These are phyloP conservation scores for Myotis planiceps DNA, from an alignment of 2,797 vertebrate species.

Conservation along the genomic window DNA sequence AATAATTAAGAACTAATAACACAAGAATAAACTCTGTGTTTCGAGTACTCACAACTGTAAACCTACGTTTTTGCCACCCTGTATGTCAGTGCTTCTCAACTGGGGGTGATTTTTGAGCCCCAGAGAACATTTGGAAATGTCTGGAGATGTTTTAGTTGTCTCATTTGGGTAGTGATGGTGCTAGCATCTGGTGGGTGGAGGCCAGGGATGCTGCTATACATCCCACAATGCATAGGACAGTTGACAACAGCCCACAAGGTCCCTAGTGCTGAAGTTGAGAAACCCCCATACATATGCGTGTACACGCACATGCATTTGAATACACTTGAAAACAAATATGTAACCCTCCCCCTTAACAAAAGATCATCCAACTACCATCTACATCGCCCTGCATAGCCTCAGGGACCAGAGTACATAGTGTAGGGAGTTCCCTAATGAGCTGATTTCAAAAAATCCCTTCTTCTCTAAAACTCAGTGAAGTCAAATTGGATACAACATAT, in stretches of 20 bases:
- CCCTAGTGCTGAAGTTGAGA: background rate
- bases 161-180: background rate
- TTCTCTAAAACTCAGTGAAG: background rate
- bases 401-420: background rate
- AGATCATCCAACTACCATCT: background rate
- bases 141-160: background rate
- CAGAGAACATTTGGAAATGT: background rate
- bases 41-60: background rate
- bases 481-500: background rate
- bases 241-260: rapidly evolving
- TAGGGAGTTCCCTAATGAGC: background rate
- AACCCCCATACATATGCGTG: rapidly evolving
- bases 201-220: background rate
- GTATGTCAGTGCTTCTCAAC: background rate
- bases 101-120: background rate
- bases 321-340: background rate
- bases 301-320: background rate
- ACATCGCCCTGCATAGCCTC: background rate
- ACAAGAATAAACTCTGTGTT: background rate
- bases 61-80: background rate
- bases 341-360: background rate
- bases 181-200: background rate
- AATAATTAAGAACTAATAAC: background rate
- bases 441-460: background rate
- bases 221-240: rapidly evolving